Base-by-base conservation (phyloP, 2,113 vertebrate species). In the Polypterus senegalus region DNA sequence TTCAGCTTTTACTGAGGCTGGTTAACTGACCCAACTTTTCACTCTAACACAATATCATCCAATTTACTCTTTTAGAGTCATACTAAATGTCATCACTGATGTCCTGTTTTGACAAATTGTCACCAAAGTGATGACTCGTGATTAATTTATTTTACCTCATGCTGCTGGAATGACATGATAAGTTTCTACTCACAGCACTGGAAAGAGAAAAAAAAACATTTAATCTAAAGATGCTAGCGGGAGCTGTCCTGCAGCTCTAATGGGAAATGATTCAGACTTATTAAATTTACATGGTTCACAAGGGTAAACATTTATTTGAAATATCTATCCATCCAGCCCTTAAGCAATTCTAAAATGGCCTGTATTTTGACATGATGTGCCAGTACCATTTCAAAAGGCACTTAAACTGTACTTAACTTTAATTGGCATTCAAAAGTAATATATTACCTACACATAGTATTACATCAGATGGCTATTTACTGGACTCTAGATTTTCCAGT, bases 21-120 rank as follows among this genome's bases (percentile, higher is more conserved):
- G n/a, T n/a, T n/a, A n/a, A n/a, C n/a, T n/a, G n/a, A n/a, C n/a
- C n/a, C n/a, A n/a, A n/a, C n/a, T n/a, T n/a, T 57, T 68, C 59
- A 49, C 6, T 56, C 46, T 66, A 63, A 65, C 59, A n/a, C 9
- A 57, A 44, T 65, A 63, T 58, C 64, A 61, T 48, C 46, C 5
- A 10, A 48, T 65, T 53, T 47, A 56, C 56, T 58, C 67, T 59
- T 60, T 6, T 3, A 61, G 59, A 67, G 58, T 47, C 45, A 48
- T 54, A 66, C 53, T 62, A 60, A 73, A 49, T 65, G 63, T 58
- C 61, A 65, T 58, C 49, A 58, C 56, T 61, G 61, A 57, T 74
- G 5, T 51, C 64, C 47, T 67, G 57, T 67, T 75, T 59, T 75
- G 66, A 70, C 65, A 62, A 57, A 58, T 56, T 59, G 55, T 65